Evolutionary conservation across 1,140 invertebrate species (phyloP).

Genomic region (Drosophila micromelanica): DNA sequence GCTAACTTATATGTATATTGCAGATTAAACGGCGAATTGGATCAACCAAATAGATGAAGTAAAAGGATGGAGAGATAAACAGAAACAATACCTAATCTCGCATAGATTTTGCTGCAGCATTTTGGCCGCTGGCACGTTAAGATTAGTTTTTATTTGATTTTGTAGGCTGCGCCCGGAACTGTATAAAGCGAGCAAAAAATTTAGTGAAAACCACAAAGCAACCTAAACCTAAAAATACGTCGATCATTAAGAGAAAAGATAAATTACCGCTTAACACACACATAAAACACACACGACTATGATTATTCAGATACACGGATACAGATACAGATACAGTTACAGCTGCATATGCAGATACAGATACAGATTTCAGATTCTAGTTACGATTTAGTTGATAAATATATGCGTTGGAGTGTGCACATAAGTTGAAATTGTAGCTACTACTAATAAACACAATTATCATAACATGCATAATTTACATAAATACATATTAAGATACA

Average conservation of each 20-base stretch:
- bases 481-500: conserved; percentile 33
- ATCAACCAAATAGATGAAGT: conserved; percentile 58
- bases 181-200: conserved; percentile 41
- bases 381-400: conserved; percentile 67
- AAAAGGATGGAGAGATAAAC: background rate
- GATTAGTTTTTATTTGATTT: conserved; percentile 57
- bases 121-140: conserved; percentile 63
- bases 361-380: conserved; percentile 60
- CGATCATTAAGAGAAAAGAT: conserved; percentile 31
- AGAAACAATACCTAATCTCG: conserved; percentile 67
- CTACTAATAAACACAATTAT: conserved; percentile 58
- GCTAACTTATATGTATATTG: conserved; percentile 1
- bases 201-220: conserved; percentile 31
- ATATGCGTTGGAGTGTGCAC: conserved; percentile 63
- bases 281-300: conserved; percentile 16
- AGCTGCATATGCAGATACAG: conserved; percentile 23
- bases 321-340: conserved; percentile 1
- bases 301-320: conserved; percentile 21
- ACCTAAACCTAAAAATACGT: conserved; percentile 35
- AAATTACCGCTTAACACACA: conserved; percentile 28
- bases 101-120: conserved; percentile 66
- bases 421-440: conserved; percentile 79
- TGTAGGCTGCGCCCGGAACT: conserved; percentile 37
- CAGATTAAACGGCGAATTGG: conserved; percentile 71
- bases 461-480: conserved; percentile 45